Evolutionary conservation across 2,797 vertebrate genomes (phyloP), one percentile per base, ranked within the genome.

Genomic region (Brotula barbata): DNA sequence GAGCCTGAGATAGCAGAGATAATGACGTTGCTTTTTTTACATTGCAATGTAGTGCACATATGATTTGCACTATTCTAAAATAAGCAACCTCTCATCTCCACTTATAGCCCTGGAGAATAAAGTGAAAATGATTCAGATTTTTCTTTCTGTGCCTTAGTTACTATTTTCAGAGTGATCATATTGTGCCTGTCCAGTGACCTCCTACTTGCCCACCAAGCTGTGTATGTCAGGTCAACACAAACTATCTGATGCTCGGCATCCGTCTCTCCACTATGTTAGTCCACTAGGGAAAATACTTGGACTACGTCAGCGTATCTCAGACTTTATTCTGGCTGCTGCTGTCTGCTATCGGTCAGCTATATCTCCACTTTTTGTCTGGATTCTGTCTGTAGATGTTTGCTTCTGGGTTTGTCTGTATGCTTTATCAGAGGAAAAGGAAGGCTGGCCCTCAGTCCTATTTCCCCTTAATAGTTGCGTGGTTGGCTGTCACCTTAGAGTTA

Each of bases 71-170:
- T 33, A 22, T 51, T 62, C 60, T 75, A 61, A 68, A 79, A 66
- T 64, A 73, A 57, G 42, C 33, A 40, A 36, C 5, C 31, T 20
- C 63, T 70, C 60, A 66, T 75, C 49, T 54, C 21, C 70, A 58
- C 70, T 44, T 49, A 13, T 34, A 44, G 41, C 71, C 59, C 57
- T 43, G 33, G 55, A 64, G 74, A 70, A 43, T 61, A 8, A 57
- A 61, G 71, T 52, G 66, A 80, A 67, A 69, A 73, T 71, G 36
- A 7, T 11, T 21, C 13, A 3, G 17, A 5, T 44, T 1, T 5
- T 33, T 21, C 16, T 13, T 19, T 45, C 41, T 42, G 7, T 17
- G 28, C 28, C 13, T 25, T 13, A 20, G 7, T 57, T 45, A 3
- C 55, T 21, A 34, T 15, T 21, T 37, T 45, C 25, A 7, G 6